Evolutionary conservation across 1,140 invertebrate genomes (phyloP).

Genomic region (Gyrodactylus salaris): DNA sequence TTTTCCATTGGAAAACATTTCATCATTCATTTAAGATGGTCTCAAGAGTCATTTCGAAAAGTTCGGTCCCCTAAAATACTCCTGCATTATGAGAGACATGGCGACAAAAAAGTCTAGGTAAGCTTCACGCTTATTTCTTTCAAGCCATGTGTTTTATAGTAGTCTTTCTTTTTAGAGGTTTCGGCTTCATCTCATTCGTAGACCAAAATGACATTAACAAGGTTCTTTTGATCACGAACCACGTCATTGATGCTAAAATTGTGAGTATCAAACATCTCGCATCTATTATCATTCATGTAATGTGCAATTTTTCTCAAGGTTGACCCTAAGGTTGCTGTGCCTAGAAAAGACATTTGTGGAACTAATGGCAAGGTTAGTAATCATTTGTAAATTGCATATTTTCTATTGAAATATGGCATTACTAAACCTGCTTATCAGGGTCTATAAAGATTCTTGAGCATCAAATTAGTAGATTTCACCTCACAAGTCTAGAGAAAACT

Average conservation of each 20-base stretch:
- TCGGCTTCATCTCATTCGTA: neutral
- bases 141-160: neutral
- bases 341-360: neutral
- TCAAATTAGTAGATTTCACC: too few species aligned
- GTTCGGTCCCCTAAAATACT: neutral
- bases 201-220: neutral
- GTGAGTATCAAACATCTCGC: neutral
- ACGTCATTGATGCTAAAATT: neutral
- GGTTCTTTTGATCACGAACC: neutral
- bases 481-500: too few species aligned
- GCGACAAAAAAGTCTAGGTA: neutral
- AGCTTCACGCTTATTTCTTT: neutral
- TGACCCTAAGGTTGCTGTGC: neutral
- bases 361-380: neutral
- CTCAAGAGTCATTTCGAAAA: neutral
- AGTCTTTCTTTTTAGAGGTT: neutral
- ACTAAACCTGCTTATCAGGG: too few species aligned
- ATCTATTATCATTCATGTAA: neutral
- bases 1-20: too few species aligned
- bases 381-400: too few species aligned
- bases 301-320: neutral
- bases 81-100: neutral
- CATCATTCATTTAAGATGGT: neutral
- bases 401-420: too few species aligned
- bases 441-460: too few species aligned